Percentiles rank a stretch among this genome's conserved stretches.
These are phyloP conservation scores for Tineola bisselliella DNA, from an alignment of 2,888 invertebrate genomes.

Conservation along the genomic window DNA sequence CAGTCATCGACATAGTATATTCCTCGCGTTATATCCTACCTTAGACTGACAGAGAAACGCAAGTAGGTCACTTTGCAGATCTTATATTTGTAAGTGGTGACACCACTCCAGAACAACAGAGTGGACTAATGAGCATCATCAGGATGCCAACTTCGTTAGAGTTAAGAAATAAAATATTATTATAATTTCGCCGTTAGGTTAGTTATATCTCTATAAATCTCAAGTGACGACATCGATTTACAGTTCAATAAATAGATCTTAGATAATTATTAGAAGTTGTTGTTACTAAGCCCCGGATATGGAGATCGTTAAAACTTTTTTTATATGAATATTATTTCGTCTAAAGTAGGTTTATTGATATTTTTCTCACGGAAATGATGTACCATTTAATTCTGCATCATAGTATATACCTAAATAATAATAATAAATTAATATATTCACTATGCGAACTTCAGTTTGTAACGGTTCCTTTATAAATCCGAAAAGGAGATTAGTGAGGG, in stretches of 20 bases:
- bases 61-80: no score
- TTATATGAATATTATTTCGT: conserved; percentile 63
- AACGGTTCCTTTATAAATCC: not conserved
- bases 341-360: conserved; percentile 66
- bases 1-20: no score
- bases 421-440: not conserved
- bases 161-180: no score
- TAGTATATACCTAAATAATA: conserved; percentile 24
- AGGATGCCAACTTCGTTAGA: no score
- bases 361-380: conserved; percentile 67
- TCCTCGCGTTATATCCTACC: no score
- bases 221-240: not conserved
- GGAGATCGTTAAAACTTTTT: conserved; percentile 53
- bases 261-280: conserved; percentile 23
- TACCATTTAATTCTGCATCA: conserved; percentile 54
- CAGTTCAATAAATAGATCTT: conserved; percentile 8
- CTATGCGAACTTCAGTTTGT: not conserved
- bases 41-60: no score
- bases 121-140: no score
- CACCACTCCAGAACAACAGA: no score
- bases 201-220: not conserved
- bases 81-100: no score
- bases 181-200: not conserved
- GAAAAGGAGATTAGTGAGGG: not conserved
- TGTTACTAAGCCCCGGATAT: conserved; percentile 47